Evolutionary conservation across 2,888 invertebrate genomes (phyloP), one percentile per base, ranked within the genome.

Genomic region (Brachylomia viminalis): DNA sequence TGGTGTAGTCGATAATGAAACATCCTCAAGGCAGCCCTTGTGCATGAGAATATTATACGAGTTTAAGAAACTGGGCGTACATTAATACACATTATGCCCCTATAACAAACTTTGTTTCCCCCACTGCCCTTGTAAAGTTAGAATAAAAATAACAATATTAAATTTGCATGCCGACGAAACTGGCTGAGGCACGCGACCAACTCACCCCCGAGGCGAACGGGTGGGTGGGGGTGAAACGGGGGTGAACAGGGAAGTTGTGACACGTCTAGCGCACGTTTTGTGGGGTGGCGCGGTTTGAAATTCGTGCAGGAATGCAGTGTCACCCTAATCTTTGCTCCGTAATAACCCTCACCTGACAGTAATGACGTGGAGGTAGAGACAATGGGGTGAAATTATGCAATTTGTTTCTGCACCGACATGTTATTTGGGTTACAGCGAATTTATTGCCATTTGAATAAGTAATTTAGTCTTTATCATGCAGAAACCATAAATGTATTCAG

Each of bases 51-150:
- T 84, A 84, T 87, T 78, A 83, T 88, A 87, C 80, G 86, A 88
- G 84, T 86, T 84, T 74, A 85, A 81, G 77, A 86, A 87, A 88
- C 86, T 78, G 77, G 79, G 82, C 79, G 76, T 81, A 86, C 79
- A 83, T 87, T 89, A 86, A 85, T 87, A 87, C 80, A 88, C 84
- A 82, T 87, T 87, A 88, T 88, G 83, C 86, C 85, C 89, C 84
- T 88, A 93, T 93, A 93, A 94, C 92, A 93, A 91, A 92, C 92
- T 93, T 92, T 91, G 89, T 90, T 86, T 93, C 93, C 93, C 93
- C 94, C 92, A 94, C 93, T 96, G 95, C 94, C 95, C 96, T 96
- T 95, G 95, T 95, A 91, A 94, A 94, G 93, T 94, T 89, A 82
- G 89, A 94, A 94, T 94, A 95, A 95, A 94, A 95, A 94, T 94